phyloP scores from a whole-genome alignment of 92 coral and sea anemone species.

The Muricea muricata region DNA sequence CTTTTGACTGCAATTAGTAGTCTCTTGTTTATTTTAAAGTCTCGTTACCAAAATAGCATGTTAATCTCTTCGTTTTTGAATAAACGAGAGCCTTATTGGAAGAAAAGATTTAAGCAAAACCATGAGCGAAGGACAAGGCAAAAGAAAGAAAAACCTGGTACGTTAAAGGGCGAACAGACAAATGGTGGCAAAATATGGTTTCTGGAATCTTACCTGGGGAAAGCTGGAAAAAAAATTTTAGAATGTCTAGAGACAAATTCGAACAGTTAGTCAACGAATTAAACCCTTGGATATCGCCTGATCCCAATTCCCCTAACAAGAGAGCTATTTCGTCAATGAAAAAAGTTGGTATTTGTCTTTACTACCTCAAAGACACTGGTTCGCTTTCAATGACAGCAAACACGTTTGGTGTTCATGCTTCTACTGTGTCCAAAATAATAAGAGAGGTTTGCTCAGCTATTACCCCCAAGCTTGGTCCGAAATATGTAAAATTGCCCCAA shows the following conservation, averaged over 20 bases:
- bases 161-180: constrained; percentile 40
- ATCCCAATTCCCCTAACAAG: constrained; percentile 56
- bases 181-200: constrained; percentile 38
- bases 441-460: constrained; percentile 61
- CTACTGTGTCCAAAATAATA: constrained; percentile 58
- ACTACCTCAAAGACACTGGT: constrained; percentile 69
- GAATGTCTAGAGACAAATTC: constrained; percentile 22
- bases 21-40: background rate
- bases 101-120: background rate
- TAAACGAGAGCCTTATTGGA: background rate
- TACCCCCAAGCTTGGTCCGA: constrained; percentile 47
- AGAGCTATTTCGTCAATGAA: constrained; percentile 65
- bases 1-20: background rate
- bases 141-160: constrained; percentile 35
- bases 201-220: constrained; percentile 17
- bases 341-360: constrained; percentile 65
- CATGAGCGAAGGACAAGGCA: constrained; percentile 8
- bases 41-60: background rate
- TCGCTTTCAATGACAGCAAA: constrained; percentile 73
- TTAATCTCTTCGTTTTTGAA: background rate
- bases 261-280: constrained; percentile 35
- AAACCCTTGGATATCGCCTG: constrained; percentile 49
- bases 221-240: constrained; percentile 27
- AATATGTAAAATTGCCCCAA: constrained; percentile 62
- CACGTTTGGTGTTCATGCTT: constrained; percentile 65